Percentiles rank a stretch among this genome's conserved stretches.
phyloP scores from a whole-genome alignment of 1,140 invertebrate species.

The Diachasma alloeum region DNA sequence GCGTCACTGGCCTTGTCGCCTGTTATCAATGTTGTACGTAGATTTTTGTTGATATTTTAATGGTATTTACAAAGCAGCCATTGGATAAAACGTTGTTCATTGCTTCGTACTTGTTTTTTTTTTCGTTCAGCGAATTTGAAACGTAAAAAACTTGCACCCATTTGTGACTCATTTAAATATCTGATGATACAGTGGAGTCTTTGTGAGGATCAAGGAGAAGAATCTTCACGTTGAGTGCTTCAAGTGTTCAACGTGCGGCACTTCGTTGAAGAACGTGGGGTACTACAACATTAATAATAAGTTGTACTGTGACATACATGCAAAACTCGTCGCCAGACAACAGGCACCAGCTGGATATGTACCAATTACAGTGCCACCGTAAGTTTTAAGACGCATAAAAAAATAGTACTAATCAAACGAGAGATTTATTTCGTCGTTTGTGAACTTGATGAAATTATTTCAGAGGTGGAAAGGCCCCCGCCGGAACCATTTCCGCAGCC shows the following conservation, averaged over 20 bases:
- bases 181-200: conserved; percentile 80
- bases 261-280: conserved; percentile 94
- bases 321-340: conserved; percentile 85
- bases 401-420: neutral
- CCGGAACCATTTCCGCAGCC: conserved; percentile 73
- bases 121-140: too few relatives aligned
- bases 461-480: conserved; percentile 71
- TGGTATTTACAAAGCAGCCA: neutral
- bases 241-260: conserved; percentile 94
- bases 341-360: conserved; percentile 78
- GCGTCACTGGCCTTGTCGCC: conserved; percentile 13
- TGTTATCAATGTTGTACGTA: conserved; percentile 3
- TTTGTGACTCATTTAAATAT: conserved; percentile 22
- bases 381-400: conserved; percentile 59
- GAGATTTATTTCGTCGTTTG: neutral
- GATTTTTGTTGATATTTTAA: neutral
- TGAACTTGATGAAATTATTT: neutral
- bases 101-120: conserved; percentile 35
- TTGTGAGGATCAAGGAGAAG: conserved; percentile 95
- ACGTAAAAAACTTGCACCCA: neutral
- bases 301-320: conserved; percentile 95
- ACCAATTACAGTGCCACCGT: conserved; percentile 84
- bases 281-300: conserved; percentile 97
- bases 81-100: conserved; percentile 53
- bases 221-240: conserved; percentile 97